These are phyloP conservation scores for Crocodylus rhombifer DNA, from an alignment of 2,797 vertebrate species.

Conservation along the genomic window DNA sequence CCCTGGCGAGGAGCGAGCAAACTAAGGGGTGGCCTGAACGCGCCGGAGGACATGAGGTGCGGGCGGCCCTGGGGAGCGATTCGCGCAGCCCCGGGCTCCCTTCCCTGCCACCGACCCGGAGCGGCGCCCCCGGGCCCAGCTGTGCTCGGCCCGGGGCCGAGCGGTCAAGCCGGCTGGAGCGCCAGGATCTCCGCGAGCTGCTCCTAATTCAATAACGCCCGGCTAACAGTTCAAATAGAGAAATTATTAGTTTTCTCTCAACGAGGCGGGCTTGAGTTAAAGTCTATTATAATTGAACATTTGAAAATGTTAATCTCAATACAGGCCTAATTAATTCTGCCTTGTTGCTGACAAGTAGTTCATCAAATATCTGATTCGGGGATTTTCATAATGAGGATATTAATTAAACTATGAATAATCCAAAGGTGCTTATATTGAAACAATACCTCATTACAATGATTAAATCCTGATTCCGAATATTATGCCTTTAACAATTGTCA, in stretches of 20 bases:
- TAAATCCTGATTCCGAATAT: conserved; percentile 84
- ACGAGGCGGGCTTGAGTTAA: conserved; percentile 81
- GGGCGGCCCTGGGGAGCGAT: too few species aligned
- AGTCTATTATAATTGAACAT: conserved; percentile 78
- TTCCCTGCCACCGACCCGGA: background rate
- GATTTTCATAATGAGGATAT: conserved; percentile 87
- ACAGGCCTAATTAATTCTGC: conserved; percentile 85
- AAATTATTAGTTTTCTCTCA: conserved; percentile 84
- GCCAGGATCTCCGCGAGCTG: conserved; percentile 51
- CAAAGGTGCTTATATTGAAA: conserved; percentile 86
- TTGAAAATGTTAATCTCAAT: conserved; percentile 82
- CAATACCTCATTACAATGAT: conserved; percentile 87
- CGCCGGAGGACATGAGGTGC: background rate
- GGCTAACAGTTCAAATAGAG: conserved; percentile 82
- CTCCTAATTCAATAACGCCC: conserved; percentile 81
- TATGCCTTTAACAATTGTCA: conserved; percentile 82
- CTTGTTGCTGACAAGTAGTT: conserved; percentile 84
- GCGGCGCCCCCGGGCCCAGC: background rate
- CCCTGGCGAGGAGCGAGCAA: conserved; percentile 76
- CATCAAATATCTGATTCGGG: conserved; percentile 86
- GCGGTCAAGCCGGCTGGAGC: conserved; percentile 62
- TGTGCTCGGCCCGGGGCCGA: conserved; percentile 15
- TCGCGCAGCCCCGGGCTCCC: too few species aligned
- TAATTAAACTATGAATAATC: conserved; percentile 88
- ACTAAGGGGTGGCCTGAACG: conserved; percentile 12